These are phyloP conservation scores for Cinara cedri DNA, from an alignment of 2,888 invertebrate species.

Conservation along the genomic window DNA sequence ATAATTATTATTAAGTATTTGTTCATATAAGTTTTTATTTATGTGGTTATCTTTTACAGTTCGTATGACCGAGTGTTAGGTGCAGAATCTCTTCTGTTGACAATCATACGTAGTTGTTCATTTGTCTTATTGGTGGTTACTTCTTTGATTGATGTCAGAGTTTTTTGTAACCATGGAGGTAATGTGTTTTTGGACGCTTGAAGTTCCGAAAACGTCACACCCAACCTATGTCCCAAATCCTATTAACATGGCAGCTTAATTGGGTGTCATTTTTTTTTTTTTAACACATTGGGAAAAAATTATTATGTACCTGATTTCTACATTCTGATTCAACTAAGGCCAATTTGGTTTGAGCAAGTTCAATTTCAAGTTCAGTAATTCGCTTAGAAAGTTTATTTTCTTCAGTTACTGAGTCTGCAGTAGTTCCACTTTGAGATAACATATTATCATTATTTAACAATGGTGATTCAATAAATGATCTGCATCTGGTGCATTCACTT, in stretches of 20 bases:
- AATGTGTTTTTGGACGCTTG: conserved; percentile 76
- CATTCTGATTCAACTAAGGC: conserved; percentile 97
- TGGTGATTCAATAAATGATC: conserved; percentile 48
- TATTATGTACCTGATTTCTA: conserved; percentile 77
- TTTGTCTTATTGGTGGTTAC: conserved; percentile 62
- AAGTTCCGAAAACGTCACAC: conserved; percentile 79
- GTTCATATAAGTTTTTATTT: conserved; percentile 10
- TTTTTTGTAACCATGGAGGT: conserved; percentile 96
- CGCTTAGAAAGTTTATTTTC: conserved; percentile 67
- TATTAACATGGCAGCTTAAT: conserved; percentile 62
- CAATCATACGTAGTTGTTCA: conserved; percentile 51
- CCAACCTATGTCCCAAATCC: conserved; percentile 89
- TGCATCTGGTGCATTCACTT: conserved; percentile 67
- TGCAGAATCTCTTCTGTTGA: conserved; percentile 42
- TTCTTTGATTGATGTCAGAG: conserved; percentile 71
- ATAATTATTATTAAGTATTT: conserved; percentile 40
- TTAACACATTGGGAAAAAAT: conserved; percentile 8
- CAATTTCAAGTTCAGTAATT: conserved; percentile 89
- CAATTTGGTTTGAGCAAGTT: conserved; percentile 94
- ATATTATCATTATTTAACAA: conserved; percentile 17
- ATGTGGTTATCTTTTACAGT: conserved; percentile 1
- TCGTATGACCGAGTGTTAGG: conserved; percentile 38
- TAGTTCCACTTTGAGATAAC: conserved; percentile 11
- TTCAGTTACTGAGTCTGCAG: conserved; percentile 53
- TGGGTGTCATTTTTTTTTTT: conserved; percentile 7